A percentile compares a stretch with the other conserved stretches of the same genome.
phyloP scores from a whole-genome alignment of 2,797 vertebrate genomes.

The Lagorchestes hirsutus region DNA sequence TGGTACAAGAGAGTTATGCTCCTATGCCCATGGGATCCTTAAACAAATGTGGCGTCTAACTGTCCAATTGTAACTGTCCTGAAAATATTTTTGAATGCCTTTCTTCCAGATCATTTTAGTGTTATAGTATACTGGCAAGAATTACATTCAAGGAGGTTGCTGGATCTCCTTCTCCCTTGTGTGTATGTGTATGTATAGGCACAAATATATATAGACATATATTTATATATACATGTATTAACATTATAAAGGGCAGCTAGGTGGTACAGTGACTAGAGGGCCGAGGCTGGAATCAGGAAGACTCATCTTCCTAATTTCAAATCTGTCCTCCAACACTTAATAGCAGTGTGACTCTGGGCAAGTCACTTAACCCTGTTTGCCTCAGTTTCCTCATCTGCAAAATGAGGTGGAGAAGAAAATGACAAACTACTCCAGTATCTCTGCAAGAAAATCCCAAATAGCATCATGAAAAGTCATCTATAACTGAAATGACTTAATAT shows the following conservation, averaged over 20 bases:
- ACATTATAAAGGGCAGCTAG: neutral
- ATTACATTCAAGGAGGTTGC: neutral
- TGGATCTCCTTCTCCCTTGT: neutral
- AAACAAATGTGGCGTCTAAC: neutral
- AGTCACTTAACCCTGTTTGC: too few relatives aligned
- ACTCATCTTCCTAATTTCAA: too few relatives aligned
- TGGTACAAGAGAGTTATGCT: neutral
- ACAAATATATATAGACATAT: neutral
- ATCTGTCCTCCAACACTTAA: too few relatives aligned
- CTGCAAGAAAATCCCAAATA: too few relatives aligned
- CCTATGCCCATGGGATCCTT: neutral
- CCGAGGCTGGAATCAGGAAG: too few relatives aligned
- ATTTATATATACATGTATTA: neutral
- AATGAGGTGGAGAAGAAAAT: too few relatives aligned
- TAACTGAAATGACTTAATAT: too few relatives aligned
- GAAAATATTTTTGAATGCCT: neutral
- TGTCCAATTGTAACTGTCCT: neutral
- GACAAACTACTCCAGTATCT: too few relatives aligned
- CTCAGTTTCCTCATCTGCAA: too few relatives aligned
- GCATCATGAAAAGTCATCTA: too few relatives aligned
- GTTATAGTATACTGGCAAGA: neutral
- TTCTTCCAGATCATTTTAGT: neutral
- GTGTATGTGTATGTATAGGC: neutral
- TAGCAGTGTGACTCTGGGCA: too few relatives aligned
- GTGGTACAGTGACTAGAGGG: too few relatives aligned